Evolutionary conservation across 2,113 vertebrate species (phyloP).

Genomic region (Mormoops blainvillei): DNA sequence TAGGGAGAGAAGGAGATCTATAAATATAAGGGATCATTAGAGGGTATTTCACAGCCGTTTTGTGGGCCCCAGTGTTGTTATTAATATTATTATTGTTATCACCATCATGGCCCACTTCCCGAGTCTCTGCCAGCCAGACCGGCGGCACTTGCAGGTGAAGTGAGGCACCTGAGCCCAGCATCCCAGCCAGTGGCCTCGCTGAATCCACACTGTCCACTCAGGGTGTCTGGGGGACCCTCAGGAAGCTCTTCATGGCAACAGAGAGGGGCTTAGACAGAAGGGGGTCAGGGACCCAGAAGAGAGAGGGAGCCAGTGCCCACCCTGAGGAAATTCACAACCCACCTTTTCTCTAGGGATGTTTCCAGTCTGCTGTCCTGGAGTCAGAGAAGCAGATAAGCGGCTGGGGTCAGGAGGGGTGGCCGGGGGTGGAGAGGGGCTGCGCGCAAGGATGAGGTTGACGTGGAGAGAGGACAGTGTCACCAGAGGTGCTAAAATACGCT

Average conservation of each 20-base stretch:
- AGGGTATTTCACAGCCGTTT: constrained; percentile 44
- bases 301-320: neutral
- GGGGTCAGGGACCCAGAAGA: neutral
- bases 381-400: neutral
- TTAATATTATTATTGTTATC: constrained; percentile 55
- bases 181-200: neutral
- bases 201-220: neutral
- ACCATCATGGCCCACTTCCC: constrained; percentile 40
- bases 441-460: neutral
- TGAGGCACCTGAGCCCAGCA: neutral
- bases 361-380: neutral
- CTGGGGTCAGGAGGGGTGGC: neutral
- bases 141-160: neutral
- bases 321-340: neutral
- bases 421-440: neutral
- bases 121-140: constrained; percentile 41
- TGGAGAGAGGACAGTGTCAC: neutral
- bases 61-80: constrained; percentile 50
- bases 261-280: neutral
- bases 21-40: constrained; percentile 69
- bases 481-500: neutral
- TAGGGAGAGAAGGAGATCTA: constrained; percentile 45
- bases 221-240: neutral
- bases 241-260: neutral
- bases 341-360: neutral